Base-by-base conservation (phyloP, 2,888 invertebrate species). In the Ectemnius cavifrons region DNA sequence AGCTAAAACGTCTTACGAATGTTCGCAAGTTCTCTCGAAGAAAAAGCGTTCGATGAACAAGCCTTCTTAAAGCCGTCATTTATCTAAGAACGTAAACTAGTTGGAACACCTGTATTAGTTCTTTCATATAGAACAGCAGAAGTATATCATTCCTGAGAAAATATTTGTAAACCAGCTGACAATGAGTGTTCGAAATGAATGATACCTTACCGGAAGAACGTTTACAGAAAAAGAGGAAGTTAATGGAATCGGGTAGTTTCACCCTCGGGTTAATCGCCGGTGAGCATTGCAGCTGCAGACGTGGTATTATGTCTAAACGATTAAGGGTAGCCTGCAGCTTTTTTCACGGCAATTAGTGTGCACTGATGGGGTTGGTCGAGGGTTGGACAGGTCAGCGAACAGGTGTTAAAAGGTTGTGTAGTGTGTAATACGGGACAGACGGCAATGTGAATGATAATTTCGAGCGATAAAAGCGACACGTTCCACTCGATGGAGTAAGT, bases 211-310 rank as follows among this genome's bases (percentile, higher is more conserved):
- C 88, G 89, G 89, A 89, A 88, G 81, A 83, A 71, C 81, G 84
- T 86, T 89, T 87, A 88, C 87, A 84, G 37, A 37, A 83, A 77
- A 82, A 85, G 37, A 37, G 84, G 83, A 83, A 89, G 88, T 89
- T 89, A 88, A 89, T 89, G 86, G 89, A 67, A 70, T 77, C 74
- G 78, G 11, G 58, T 80, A 73, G 82, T 77, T 81, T 79, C 68
- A 74, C 72, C 74, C 81, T 2, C 63, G 11, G 37, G 75, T 78
- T 75, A 76, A 84, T 83, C 74, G 79, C 64, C 65, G 63, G 60
- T 65, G 70, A 67, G 46, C 63, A 61, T 68, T 65, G 58, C 85
- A 84, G 85, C 85, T 84, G 85, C 73, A 75, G 61, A 69, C 60
- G 74, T 65, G 8, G 56, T 14, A 60, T 72, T 75, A 46, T 71